These are phyloP conservation scores for Chaetoderma sp. DNA, from an alignment of 2,888 invertebrate genomes.

Conservation along the genomic window DNA sequence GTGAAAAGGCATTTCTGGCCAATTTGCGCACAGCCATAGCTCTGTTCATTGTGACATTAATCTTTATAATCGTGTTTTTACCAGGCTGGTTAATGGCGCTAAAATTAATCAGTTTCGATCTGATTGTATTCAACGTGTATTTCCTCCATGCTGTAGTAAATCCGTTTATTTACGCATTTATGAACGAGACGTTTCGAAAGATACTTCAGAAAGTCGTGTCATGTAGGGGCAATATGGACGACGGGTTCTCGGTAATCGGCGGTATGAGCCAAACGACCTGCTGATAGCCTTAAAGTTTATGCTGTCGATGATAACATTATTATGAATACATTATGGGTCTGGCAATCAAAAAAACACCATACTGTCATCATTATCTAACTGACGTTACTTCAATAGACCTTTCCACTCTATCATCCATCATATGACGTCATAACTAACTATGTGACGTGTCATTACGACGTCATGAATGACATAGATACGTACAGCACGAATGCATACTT, in stretches of 20 bases:
- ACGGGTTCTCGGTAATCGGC: not conserved
- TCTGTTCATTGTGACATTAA: not conserved
- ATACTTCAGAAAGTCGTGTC: not conserved
- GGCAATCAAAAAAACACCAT: too few relatives aligned
- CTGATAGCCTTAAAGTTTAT: not conserved
- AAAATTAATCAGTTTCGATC: not conserved
- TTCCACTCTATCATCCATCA: too few relatives aligned
- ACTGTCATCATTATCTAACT: too few relatives aligned
- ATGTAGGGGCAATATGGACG: not conserved
- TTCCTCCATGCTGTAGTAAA: constrained; percentile 1
- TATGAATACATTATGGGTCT: too few relatives aligned
- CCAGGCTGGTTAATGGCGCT: constrained; percentile 6
- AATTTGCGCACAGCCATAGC: constrained; percentile 1
- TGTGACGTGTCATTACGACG: too few relatives aligned
- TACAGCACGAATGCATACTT: too few relatives aligned
- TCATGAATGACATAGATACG: too few relatives aligned
- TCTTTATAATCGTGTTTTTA: constrained; percentile 4
- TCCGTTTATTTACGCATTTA: constrained; percentile 3
- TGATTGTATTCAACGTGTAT: not conserved
- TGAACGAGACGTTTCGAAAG: constrained; percentile 4
- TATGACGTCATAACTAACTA: too few relatives aligned
- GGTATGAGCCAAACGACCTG: constrained; percentile 8
- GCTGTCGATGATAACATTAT: too few relatives aligned
- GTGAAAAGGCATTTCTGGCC: constrained; percentile 6
- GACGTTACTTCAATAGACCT: too few relatives aligned